Conservation (phyloP, 2,113 vertebrate genomes). For the Octodon degus region DNA sequence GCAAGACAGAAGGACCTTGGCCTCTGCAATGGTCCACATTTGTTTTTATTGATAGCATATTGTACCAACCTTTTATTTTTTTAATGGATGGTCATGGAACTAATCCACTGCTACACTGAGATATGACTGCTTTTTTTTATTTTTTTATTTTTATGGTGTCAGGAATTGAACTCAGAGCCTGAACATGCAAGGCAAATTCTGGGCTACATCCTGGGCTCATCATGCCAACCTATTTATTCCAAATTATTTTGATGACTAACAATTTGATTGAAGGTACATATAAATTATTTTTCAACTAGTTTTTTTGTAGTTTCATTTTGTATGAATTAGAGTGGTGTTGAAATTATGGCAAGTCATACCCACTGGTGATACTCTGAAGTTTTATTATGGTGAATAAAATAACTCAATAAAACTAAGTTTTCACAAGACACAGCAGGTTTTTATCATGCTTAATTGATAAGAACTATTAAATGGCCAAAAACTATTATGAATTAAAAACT, state of each 20-base stretch:
- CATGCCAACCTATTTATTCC: not conserved
- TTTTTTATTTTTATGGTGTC: no score
- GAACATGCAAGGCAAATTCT: no score
- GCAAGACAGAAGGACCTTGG: not conserved
- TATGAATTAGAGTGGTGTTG: slow-evolving; percentile 8
- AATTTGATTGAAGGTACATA: not conserved
- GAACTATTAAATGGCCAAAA: not conserved
- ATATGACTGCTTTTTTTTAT: no score
- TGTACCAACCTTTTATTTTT: not conserved
- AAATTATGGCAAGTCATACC: not conserved
- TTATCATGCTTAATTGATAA: not conserved
- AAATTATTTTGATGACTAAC: slow-evolving; percentile 33
- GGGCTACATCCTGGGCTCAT: not conserved
- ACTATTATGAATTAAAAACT: not conserved
- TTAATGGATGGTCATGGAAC: no score
- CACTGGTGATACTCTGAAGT: not conserved
- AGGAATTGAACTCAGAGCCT: no score
- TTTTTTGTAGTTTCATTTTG: slow-evolving; percentile 52
- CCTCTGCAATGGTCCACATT: not conserved
- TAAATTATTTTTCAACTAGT: slow-evolving; percentile 18
- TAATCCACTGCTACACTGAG: no score
- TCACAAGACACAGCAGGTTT: not conserved
- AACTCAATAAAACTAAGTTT: not conserved
- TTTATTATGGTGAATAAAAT: not conserved
- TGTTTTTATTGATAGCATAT: not conserved